Evolutionary conservation across 2,113 vertebrate species (phyloP).

Genomic region (Ornithorhynchus anatinus): DNA sequence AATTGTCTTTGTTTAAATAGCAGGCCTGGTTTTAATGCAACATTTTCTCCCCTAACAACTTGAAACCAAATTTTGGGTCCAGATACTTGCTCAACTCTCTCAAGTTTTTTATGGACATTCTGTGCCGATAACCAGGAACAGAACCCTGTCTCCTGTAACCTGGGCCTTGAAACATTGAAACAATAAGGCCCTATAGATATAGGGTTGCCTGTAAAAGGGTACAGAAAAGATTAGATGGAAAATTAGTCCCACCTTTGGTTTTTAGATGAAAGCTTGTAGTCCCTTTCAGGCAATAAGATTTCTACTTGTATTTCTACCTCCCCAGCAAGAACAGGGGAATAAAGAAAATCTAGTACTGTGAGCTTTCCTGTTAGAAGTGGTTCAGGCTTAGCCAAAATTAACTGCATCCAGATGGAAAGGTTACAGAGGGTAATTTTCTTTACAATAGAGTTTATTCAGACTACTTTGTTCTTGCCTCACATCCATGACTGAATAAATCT

Average conservation of each 20-base stretch:
- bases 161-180: not conserved
- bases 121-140: not conserved
- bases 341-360: no score
- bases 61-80: not conserved
- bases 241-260: constrained; percentile 5
- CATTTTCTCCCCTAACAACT: not conserved
- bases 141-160: not conserved
- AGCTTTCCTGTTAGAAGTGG: not conserved
- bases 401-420: not conserved
- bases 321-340: constrained; percentile 11
- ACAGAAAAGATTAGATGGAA: constrained; percentile 11
- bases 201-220: no score
- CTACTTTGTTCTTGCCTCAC: not conserved
- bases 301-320: constrained; percentile 24
- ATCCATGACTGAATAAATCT: not conserved
- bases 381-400: constrained; percentile 27
- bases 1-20: constrained; percentile 44
- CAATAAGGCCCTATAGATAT: not conserved
- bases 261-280: constrained; percentile 4
- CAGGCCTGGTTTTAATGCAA: constrained; percentile 47
- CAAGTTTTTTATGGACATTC: not conserved
- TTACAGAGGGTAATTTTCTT: constrained; percentile 6
- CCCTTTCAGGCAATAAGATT: constrained; percentile 8
- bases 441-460: not conserved
- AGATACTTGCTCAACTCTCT: not conserved